Evolutionary conservation across 2,797 vertebrate genomes (phyloP), one percentile per base, ranked within the genome.

Genomic region (Cephalopachus bancanus): DNA sequence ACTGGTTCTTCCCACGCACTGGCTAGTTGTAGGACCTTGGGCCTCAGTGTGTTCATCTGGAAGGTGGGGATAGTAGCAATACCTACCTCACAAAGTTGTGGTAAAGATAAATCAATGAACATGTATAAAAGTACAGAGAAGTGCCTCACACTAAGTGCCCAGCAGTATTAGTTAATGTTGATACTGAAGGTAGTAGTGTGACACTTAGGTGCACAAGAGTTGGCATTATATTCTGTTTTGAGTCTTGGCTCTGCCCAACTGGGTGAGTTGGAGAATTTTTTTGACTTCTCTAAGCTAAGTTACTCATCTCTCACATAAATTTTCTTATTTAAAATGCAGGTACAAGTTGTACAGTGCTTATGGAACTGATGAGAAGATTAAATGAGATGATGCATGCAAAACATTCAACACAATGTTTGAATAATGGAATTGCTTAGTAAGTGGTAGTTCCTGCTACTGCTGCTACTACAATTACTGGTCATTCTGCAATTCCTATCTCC

Each of bases 271-370:
- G 71, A 62, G 49, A 88, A 81, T 11, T 26, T 65, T 87, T 93
- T 90, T 96, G 14, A 49, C 59, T 95, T 88, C 53, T 90, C 53
- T 60, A 75, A 81, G 51, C 53, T 65, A 74, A 80, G 60, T 64
- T 74, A 72, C 89, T 83, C 74, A 89, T 78, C 81, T 67, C 75
- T 81, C 8, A 49, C 64, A 80, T 84, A 72, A 26, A 26, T 51
- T 37, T 89, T 91, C 79, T 60, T 71, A 91, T 93, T 44, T 64
- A 65, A 76, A 84, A 62, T 51, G 20, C 14, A 26, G 53, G 64
- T 59, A 14, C 49, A 37, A 55, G 33, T 28, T 72, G 71, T 0
- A n/a, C 20, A 44, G 44, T 72, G 44, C 71, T 96, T 84, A 72
- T 14, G 55, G 55, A 87, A 12, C 19, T 79, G 44, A 91, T 60